phyloP scores from a whole-genome alignment of 2,888 invertebrate genomes.

The Eupithecia tripunctaria region DNA sequence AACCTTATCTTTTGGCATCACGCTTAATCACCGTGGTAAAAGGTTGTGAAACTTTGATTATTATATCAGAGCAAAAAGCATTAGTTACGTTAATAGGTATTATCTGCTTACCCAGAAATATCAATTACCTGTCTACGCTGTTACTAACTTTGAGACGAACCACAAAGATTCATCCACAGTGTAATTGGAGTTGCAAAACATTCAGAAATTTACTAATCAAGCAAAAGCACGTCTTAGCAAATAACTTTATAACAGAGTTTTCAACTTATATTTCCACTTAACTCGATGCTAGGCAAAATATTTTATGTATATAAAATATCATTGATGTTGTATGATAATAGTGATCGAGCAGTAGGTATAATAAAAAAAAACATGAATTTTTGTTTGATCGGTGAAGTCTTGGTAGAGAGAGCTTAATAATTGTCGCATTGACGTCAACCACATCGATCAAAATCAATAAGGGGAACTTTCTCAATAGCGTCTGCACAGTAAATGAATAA shows the following conservation, averaged over 20 bases:
- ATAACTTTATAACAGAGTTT: background rate
- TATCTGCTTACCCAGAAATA: background rate
- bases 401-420: slow-evolving; percentile 48
- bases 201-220: background rate
- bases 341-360: background rate
- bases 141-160: background rate
- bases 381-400: background rate
- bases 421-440: slow-evolving; percentile 70
- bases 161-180: background rate
- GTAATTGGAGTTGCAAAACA: background rate
- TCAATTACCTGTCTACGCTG: background rate
- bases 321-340: too few relatives aligned
- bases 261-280: background rate
- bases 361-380: background rate
- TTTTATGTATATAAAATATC: too few relatives aligned
- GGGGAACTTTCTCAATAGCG: slow-evolving; percentile 56
- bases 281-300: background rate
- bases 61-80: background rate
- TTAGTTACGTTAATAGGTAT: background rate
- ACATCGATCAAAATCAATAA: slow-evolving; percentile 61
- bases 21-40: slow-evolving; percentile 21
- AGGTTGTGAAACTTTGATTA: background rate
- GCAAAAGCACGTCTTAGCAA: background rate
- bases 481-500: slow-evolving; percentile 26
- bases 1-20: slow-evolving; percentile 57